These are phyloP conservation scores for Heteropelma amictum DNA, from an alignment of 2,888 invertebrate genomes.

Conservation along the genomic window DNA sequence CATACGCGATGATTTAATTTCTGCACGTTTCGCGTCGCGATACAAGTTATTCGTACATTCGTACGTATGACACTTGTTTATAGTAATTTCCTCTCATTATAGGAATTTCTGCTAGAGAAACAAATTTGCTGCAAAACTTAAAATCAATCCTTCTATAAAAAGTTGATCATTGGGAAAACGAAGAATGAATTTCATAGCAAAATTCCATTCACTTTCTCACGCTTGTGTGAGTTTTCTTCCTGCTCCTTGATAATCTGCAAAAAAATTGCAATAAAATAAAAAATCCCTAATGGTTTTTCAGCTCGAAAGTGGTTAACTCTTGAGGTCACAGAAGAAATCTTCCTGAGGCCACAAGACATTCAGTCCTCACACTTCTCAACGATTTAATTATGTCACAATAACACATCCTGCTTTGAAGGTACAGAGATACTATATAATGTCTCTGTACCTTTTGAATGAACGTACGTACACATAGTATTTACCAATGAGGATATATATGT, in stretches of 20 bases:
- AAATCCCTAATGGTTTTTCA: too few species aligned
- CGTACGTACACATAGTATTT: background rate
- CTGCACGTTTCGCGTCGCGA: slow-evolving; percentile 40
- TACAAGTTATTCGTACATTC: slow-evolving; percentile 34
- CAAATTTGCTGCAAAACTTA: too few species aligned
- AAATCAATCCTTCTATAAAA: too few species aligned
- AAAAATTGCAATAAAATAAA: too few species aligned
- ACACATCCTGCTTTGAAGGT: slow-evolving; percentile 28
- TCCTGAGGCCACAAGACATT: slow-evolving; percentile 6
- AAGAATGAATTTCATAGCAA: too few species aligned
- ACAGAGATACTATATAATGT: slow-evolving; percentile 3
- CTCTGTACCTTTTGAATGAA: background rate
- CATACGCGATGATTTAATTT: slow-evolving; percentile 55
- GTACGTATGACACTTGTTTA: too few species aligned
- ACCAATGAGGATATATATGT: background rate
- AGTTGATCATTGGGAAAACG: too few species aligned
- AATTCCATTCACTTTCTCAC: too few species aligned
- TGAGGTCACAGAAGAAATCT: background rate
- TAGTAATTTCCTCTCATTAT: slow-evolving; percentile 36
- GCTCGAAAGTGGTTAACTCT: too few species aligned
- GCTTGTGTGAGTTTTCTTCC: too few species aligned
- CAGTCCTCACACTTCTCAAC: slow-evolving; percentile 24
- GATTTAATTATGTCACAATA: slow-evolving; percentile 49
- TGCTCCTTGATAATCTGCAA: too few species aligned
- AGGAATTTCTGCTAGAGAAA: too few species aligned